Percentiles rank a stretch among this genome's conserved stretches.
phyloP scores from a whole-genome alignment of 2,888 invertebrate genomes.

The Spisula subtruncata region DNA sequence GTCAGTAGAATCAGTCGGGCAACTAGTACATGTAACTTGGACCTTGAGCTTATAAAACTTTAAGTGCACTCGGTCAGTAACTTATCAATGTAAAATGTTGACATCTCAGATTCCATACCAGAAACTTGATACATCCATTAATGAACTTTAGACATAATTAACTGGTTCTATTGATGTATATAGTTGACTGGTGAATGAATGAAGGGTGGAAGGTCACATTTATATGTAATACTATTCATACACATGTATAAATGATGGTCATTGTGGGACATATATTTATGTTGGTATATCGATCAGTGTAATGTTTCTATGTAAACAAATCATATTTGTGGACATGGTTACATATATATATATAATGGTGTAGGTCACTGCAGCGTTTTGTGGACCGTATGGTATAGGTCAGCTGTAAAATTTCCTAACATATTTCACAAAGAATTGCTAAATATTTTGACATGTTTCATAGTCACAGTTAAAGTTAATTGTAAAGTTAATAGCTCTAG shows the following conservation, averaged over 20 bases:
- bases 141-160: background rate
- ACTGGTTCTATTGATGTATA: background rate
- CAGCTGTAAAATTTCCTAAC: background rate
- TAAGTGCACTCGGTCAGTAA: too few relatives aligned
- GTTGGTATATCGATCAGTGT: background rate
- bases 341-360: too few relatives aligned
- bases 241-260: background rate
- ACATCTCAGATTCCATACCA: background rate
- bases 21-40: too few relatives aligned
- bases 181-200: background rate
- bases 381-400: background rate
- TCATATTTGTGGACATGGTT: background rate
- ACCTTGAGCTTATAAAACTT: too few relatives aligned
- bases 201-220: background rate
- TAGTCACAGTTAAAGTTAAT: background rate
- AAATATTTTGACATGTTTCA: background rate
- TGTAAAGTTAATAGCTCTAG: background rate
- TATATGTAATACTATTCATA: background rate
- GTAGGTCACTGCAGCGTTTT: background rate
- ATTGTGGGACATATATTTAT: background rate
- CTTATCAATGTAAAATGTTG: background rate
- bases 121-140: background rate
- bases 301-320: background rate
- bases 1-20: too few relatives aligned
- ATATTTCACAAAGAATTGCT: background rate